Evolutionary conservation across 2,797 vertebrate species (phyloP), one percentile per base, ranked within the genome.

Genomic region (Pseudocheirus occidentalis): DNA sequence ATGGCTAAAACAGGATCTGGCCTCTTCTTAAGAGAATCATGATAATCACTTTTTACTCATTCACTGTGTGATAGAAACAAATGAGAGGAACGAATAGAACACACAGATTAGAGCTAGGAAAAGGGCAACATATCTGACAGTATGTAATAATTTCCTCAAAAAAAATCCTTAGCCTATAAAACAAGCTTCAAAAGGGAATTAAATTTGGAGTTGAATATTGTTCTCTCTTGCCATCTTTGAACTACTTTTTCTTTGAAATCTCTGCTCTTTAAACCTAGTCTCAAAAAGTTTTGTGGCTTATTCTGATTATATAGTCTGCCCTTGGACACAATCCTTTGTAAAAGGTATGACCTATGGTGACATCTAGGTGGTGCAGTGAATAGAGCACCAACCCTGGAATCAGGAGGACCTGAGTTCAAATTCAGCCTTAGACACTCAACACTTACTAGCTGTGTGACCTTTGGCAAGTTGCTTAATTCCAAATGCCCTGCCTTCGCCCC

Each of bases 1-100:
- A 81, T 95, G 96, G 93, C 91, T 66, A 93, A 96, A 91, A 59
- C 55, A 29, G 40, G 87, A 89, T 95, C 91, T 95, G 93, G 90
- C 93, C 91, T 55, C 53, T 11, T 92, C 91, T 92, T 93, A 95
- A 7, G n/a, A 97, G 91, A 96, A 81, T 81, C 57, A 3, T 40
- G 93, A 94, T 93, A 93, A 96, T 53, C 21, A 3, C 24, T 81
- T 55, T 92, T 92, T 18, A 40, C 53, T 56, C 40, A 46, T 56
- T 31, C 12, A 46, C n/a, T 21, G 21, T 54, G 53, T 89, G n/a
- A 59, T 50, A 18, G 34, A 59, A 81, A 57, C 40, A 10, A 93
- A 93, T 58, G 34, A 14, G 53, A 93, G 27, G 73, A 4, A n/a
- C 34, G 53, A 28, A 55, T 95, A 93, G 90, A 57, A 50, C 95